phyloP scores from a whole-genome alignment of 2,797 vertebrate genomes.

The Crenichthys baileyi region DNA sequence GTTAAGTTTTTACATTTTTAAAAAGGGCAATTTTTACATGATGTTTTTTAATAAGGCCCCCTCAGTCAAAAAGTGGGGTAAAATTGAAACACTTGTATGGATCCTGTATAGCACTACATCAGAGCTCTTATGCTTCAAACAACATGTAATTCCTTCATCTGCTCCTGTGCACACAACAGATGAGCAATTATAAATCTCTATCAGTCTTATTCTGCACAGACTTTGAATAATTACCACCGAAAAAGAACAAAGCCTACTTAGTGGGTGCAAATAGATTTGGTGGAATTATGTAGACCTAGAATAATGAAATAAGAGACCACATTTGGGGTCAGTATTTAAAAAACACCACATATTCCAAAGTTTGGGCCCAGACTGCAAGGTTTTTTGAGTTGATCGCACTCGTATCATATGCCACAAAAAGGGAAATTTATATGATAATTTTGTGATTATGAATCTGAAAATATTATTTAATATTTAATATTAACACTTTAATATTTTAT shows the following conservation, averaged over 20 bases:
- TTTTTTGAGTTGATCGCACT: not conserved
- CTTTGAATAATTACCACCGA: conserved; percentile 4
- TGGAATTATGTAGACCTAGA: not conserved
- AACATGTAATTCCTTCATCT: not conserved
- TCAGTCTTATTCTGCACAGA: not conserved
- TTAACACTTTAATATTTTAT: too few species aligned
- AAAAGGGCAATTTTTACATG: not conserved
- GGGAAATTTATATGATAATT: not conserved
- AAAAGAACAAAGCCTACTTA: not conserved
- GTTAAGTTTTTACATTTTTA: not conserved
- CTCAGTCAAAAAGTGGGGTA: not conserved
- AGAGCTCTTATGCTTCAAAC: not conserved
- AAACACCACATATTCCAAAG: not conserved
- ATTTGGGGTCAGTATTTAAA: not conserved
- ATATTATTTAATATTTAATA: too few species aligned
- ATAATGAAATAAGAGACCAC: not conserved
- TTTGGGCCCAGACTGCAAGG: not conserved
- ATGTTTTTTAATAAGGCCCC: not conserved
- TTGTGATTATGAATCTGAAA: too few species aligned
- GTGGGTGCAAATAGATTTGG: not conserved
- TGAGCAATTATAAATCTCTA: conserved; percentile 14
- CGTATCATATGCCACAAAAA: not conserved
- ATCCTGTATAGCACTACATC: not conserved
- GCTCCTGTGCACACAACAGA: conserved; percentile 5
- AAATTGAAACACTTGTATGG: not conserved